phyloP scores from a whole-genome alignment of 92 coral and sea anemone species.

The Diadumene lineata region DNA sequence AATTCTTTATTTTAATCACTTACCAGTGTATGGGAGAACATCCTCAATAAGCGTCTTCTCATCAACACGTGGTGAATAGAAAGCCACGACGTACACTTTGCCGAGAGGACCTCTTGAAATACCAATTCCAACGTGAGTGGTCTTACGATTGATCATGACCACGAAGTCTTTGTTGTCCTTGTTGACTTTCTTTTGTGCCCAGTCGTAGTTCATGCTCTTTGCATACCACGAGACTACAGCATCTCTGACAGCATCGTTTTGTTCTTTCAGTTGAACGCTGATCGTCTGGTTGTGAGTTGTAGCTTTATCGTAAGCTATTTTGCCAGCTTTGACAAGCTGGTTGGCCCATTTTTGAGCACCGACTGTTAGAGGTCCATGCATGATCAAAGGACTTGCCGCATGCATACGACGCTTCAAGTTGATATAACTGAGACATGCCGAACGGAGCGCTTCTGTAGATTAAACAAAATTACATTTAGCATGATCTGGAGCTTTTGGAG shows the following conservation, averaged over 20 bases:
- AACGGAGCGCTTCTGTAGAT: neutral
- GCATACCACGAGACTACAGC: constrained; percentile 64
- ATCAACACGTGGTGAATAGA: constrained; percentile 56
- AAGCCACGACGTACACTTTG: constrained; percentile 55
- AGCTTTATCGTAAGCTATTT: constrained; percentile 49
- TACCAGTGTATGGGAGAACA: constrained; percentile 74
- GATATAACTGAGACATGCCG: constrained; percentile 36
- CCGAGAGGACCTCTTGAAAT: constrained; percentile 59
- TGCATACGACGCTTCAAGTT: constrained; percentile 67
- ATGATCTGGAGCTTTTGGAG: no score
- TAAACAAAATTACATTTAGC: no score
- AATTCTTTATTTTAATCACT: neutral
- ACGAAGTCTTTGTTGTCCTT: constrained; percentile 58
- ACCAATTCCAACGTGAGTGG: constrained; percentile 69
- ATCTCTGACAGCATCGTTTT: constrained; percentile 54
- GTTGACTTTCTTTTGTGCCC: constrained; percentile 62
- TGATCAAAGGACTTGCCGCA: constrained; percentile 68
- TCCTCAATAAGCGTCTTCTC: constrained; percentile 54
- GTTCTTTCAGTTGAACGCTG: constrained; percentile 39
- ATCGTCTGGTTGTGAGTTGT: constrained; percentile 64
- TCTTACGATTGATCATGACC: constrained; percentile 53
- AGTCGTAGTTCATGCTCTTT: constrained; percentile 61
- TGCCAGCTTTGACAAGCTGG: constrained; percentile 47
- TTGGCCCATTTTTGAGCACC: constrained; percentile 71
- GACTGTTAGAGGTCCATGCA: constrained; percentile 39